Evolutionary conservation across 1,140 invertebrate genomes (phyloP), one percentile per base, ranked within the genome.

Genomic region (Ceratina japonica): DNA sequence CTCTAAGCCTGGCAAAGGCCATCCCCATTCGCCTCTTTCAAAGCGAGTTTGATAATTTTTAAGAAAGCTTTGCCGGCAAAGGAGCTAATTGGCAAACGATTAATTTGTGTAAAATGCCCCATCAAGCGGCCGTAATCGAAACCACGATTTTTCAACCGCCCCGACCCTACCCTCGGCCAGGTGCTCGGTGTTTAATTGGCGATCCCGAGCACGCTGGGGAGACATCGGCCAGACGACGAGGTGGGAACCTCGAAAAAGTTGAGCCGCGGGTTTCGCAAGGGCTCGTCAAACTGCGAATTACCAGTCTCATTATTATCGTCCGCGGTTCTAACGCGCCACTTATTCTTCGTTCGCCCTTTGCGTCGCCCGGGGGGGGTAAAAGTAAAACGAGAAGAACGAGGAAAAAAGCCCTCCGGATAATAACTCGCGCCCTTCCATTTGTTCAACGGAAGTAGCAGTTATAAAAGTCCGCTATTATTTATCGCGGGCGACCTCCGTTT

Each of bases 221-320:
- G 88, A 91, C 89, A 90, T 90, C 84, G n/a, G 4, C 20, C 20
- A 82, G 54, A 65, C 75, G 71, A 82, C 76, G 85, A 89, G 89
- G 89, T 89, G 88, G 84, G 80, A 86, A 89, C 83, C 86, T 89
- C 68, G 85, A 88, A 90, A 44, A 87, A 85, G 84, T 79, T 74
- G 86, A 82, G 84, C 80, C 81, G 81, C 80, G 80, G 83, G 78
- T 76, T 83, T 59, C 71, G 86, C 74, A 83, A 89, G 85, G 83
- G 87, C 90, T 91, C 91, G 87, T 91, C 91, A 91, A 92, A 91
- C 87, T 88, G 87, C 87, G 88, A 91, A 92, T 92, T 92, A 92
- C 87, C 88, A 88, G 85, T 80, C 88, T 91, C 91, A 91, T 92
- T 92, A 91, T 91, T 89, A 90, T 89, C 90, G 58, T 87, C 75